A percentile compares a stretch with the other conserved stretches of the same genome.
Conservation (phyloP, 2,797 vertebrate species). For the Hemitrygon akajei region DNA sequence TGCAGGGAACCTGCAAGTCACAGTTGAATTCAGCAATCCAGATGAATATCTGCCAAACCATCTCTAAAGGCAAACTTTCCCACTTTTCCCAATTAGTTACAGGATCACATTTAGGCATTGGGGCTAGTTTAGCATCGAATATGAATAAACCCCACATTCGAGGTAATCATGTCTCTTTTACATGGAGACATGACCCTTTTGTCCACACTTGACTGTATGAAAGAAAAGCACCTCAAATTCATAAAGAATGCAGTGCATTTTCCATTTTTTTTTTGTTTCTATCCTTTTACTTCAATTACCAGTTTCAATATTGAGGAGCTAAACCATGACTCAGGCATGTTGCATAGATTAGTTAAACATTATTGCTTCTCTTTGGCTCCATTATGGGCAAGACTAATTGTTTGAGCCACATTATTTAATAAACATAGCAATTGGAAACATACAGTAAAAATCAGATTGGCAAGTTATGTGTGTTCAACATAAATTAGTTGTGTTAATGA, state of each 20-base stretch:
- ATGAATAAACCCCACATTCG: too few relatives aligned
- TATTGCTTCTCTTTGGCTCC: background rate
- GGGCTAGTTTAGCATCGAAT: too few relatives aligned
- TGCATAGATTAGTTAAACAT: background rate
- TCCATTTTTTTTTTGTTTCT: too few relatives aligned
- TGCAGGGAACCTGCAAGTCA: too few relatives aligned
- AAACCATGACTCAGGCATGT: background rate
- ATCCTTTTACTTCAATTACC: too few relatives aligned
- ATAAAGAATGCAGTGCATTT: background rate
- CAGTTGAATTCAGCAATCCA: too few relatives aligned
- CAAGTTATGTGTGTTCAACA: background rate
- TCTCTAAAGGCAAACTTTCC: too few relatives aligned
- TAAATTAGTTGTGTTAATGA: conserved; percentile 30
- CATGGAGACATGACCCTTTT: background rate
- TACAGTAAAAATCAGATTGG: background rate
- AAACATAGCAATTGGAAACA: conserved; percentile 12
- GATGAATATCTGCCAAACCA: too few relatives aligned
- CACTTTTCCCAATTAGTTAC: too few relatives aligned
- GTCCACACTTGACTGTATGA: background rate
- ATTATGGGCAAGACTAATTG: background rate
- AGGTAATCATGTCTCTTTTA: background rate
- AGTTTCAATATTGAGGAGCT: background rate
- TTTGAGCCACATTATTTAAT: background rate
- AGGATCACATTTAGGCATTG: too few relatives aligned
- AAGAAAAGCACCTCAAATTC: background rate